Conservation (phyloP, 1,140 invertebrate species). For the Scaptomyza hsui region DNA sequence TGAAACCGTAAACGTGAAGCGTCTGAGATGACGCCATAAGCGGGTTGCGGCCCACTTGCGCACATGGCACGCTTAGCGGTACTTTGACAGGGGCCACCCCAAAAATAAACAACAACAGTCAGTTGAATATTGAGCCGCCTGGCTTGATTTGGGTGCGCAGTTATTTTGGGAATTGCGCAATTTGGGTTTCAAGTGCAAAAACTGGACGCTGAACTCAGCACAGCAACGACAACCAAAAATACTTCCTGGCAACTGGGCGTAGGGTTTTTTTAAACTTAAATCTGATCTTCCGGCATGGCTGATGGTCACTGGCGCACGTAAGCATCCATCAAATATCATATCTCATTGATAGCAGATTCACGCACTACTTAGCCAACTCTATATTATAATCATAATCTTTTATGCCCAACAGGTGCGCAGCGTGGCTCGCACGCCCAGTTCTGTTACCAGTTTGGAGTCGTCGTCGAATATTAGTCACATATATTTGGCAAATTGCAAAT, state of each 20-base stretch:
- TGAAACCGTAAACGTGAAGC: not conserved
- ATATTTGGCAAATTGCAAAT: slow-evolving; percentile 34
- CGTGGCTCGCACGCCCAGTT: slow-evolving; percentile 64
- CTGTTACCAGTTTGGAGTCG: not conserved
- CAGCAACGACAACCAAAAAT: slow-evolving; percentile 5
- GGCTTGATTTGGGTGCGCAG: slow-evolving; percentile 23
- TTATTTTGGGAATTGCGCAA: slow-evolving; percentile 76
- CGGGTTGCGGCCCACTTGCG: slow-evolving; percentile 52
- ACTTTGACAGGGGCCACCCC: slow-evolving; percentile 44
- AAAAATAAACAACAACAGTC: slow-evolving; percentile 41
- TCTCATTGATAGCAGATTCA: slow-evolving; percentile 42
- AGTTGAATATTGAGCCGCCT: slow-evolving; percentile 12
- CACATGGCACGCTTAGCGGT: slow-evolving; percentile 63
- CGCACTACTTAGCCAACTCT: slow-evolving; percentile 11
- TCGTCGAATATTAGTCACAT: slow-evolving; percentile 51
- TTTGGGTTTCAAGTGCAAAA: slow-evolving; percentile 81
- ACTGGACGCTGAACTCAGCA: slow-evolving; percentile 67
- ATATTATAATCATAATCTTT: slow-evolving; percentile 20
- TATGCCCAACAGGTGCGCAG: slow-evolving; percentile 49
- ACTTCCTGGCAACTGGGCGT: slow-evolving; percentile 21
- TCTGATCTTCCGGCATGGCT: slow-evolving; percentile 58
- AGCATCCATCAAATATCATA: slow-evolving; percentile 1
- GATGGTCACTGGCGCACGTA: slow-evolving; percentile 53
- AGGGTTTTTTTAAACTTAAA: slow-evolving; percentile 1
- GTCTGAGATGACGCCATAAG: slow-evolving; percentile 54